These are phyloP conservation scores for Aphelenchoides bicaudatus DNA, from an alignment of 2,888 invertebrate species.

Conservation along the genomic window DNA sequence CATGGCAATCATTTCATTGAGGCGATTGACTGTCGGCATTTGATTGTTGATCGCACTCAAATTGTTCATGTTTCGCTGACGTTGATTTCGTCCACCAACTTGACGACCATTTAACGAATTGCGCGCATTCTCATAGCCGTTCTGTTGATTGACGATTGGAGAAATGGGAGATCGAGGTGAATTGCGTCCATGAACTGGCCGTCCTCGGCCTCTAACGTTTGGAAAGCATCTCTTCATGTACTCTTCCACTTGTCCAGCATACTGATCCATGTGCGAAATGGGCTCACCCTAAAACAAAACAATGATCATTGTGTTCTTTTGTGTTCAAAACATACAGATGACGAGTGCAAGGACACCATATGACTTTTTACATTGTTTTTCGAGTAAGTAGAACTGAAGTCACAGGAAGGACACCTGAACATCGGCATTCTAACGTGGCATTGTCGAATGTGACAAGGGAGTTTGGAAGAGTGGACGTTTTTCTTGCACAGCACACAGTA, in stretches of 20 bases:
- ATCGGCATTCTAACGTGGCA: slow-evolving; percentile 59
- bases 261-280: slow-evolving; percentile 59
- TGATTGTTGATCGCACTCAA: background rate
- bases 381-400: slow-evolving; percentile 59
- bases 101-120: slow-evolving; percentile 6
- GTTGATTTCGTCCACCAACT: background rate
- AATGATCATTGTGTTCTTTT: background rate
- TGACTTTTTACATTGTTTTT: slow-evolving; percentile 60
- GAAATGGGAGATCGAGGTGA: slow-evolving; percentile 21
- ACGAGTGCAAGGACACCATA: slow-evolving; percentile 59
- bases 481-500: slow-evolving; percentile 58
- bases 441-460: slow-evolving; percentile 59
- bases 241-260: slow-evolving; percentile 59
- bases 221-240: slow-evolving; percentile 60
- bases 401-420: slow-evolving; percentile 60
- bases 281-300: slow-evolving; percentile 41
- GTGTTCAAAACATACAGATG: slow-evolving; percentile 39
- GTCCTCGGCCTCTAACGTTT: slow-evolving; percentile 56
- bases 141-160: background rate
- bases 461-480: slow-evolving; percentile 58
- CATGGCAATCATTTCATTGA: slow-evolving; percentile 25
- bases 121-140: background rate
- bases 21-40: slow-evolving; percentile 5
- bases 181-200: slow-evolving; percentile 53
- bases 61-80: background rate